phyloP scores from a whole-genome alignment of 2,888 invertebrate genomes.

The Drosophila eohydei region DNA sequence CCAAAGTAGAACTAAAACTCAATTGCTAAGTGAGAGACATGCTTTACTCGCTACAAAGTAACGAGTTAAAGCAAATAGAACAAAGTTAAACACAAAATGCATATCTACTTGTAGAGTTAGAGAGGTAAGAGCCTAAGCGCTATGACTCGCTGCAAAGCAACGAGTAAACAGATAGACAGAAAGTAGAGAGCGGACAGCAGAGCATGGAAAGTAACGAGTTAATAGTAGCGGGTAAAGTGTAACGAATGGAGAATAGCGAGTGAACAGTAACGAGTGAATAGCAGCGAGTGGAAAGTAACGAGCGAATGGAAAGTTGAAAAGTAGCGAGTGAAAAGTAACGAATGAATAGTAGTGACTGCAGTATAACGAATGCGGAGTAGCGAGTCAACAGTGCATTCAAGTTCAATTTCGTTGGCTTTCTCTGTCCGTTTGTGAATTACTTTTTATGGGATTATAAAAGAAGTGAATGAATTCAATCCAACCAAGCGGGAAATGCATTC shows the following conservation, averaged over 20 bases:
- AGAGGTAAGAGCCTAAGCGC: not conserved
- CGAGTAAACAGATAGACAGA: not conserved
- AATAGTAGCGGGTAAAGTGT: not conserved
- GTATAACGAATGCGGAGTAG: not conserved
- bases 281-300: not conserved
- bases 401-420: not conserved
- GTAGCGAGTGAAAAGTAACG: not conserved
- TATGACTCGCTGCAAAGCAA: not conserved
- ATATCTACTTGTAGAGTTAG: too few species aligned
- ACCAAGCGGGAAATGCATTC: not conserved
- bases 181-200: not conserved
- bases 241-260: not conserved
- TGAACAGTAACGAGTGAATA: not conserved
- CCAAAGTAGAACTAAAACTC: too few species aligned
- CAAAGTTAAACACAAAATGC: too few species aligned
- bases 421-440: not conserved
- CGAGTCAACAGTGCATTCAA: not conserved
- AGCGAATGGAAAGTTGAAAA: not conserved
- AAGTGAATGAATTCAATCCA: not conserved
- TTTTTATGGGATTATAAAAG: not conserved
- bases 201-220: not conserved
- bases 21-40: not conserved
- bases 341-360: not conserved
- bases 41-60: too few species aligned
- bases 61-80: too few species aligned